phyloP scores from a whole-genome alignment of 2,797 vertebrate species.

The Hydrolagus colliei region DNA sequence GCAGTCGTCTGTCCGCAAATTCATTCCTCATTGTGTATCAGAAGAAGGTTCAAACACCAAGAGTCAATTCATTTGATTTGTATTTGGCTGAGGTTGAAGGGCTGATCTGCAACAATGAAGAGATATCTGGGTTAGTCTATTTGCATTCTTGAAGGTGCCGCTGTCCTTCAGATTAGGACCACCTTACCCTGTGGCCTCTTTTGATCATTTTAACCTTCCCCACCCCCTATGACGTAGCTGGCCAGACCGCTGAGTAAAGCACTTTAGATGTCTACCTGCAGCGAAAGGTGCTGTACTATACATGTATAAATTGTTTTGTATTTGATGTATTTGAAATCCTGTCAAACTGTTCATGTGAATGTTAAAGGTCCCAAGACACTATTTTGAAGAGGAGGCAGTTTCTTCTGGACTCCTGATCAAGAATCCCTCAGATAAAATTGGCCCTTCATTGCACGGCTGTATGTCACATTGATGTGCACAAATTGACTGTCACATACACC shows the following conservation, averaged over 20 bases:
- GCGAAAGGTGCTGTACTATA: neutral
- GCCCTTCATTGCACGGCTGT: neutral
- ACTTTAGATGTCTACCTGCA: neutral
- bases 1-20: neutral
- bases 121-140: neutral
- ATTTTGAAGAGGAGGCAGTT: neutral
- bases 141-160: neutral
- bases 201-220: too few species aligned
- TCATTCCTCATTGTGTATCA: neutral
- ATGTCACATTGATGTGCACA: too few species aligned
- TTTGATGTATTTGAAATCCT: too few species aligned
- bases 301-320: too few species aligned
- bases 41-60: neutral
- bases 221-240: too few species aligned
- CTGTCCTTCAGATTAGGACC: neutral
- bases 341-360: neutral
- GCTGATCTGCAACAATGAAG: slow-evolving; percentile 6
- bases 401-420: neutral
- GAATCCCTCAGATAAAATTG: neutral
- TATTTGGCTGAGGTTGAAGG: neutral
- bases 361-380: neutral
- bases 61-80: neutral
- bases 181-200: neutral
- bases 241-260: too few species aligned
- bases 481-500: too few species aligned